Base-by-base conservation (phyloP, 2,888 invertebrate genomes). In the Calameuta idolon region DNA sequence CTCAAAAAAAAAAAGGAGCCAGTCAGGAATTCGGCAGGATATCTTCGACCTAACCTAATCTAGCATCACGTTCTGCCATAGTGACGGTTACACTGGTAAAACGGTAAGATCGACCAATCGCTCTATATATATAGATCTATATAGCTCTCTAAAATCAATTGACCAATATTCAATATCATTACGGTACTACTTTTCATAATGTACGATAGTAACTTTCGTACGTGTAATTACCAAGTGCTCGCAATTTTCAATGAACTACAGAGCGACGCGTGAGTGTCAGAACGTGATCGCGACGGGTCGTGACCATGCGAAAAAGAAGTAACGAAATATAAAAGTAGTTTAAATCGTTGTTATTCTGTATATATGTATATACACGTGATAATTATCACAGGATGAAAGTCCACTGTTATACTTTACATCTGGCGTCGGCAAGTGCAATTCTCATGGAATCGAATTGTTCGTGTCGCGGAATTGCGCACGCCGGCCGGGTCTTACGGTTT, bases 381-480 rank as follows among this genome's bases (percentile, higher is more conserved):
- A 23, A 23, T 55, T 55, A 55, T 55, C 55, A 15, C 9, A 55
- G 23, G 23, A 55, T 5, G 23, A 55, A 55, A 55, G 55, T 23
- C 15, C 15, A 40, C 40, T 23, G 15, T 23, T 9, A 23, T 2
- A 5, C 23, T 23, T 55, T 55, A 23, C 15, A 55, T 55, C 55
- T 55, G 55, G 2, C 5, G 23, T 55, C 55, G 5, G 23, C 9
- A 55, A 55, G 9, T 55, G 23, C 55, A 55, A 55, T 55, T 55
- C 55, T 55, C 15, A 5, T 55, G 9, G 9, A 55, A 15, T 55
- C 23, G 23, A 55, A 55, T 55, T 55, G 55, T 76, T 30, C 15
- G 23, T 11, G 33, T 31, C 33, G 71, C 71, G 71, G 71, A 71
- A 71, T 33, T 71, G 71, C 71, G 71, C 71, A 71, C 71, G 71